Base-by-base conservation (phyloP, 2,113 vertebrate genomes). In the Uria aalge region DNA sequence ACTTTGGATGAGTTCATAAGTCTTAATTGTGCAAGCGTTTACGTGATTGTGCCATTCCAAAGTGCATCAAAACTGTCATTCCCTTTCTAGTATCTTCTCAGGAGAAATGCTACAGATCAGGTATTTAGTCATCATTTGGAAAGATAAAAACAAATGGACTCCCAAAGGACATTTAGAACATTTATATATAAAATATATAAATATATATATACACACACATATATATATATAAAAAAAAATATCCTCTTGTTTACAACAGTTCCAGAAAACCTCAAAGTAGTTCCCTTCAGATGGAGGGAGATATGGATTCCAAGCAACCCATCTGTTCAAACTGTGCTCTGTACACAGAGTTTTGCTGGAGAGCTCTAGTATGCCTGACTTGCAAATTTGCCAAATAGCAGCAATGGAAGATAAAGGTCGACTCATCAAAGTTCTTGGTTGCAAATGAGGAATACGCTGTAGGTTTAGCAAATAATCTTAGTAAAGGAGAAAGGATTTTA, bases 21-120 rank as follows among this genome's bases (percentile, higher is more conserved):
- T 99, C 99, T 99, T 99, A 99, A 99, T 98, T 98, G 97, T 98
- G 98, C 98, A 98, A 98, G 97, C 94, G 98, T 98, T 98, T 98
- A 98, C 97, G 97, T 98, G 96, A 98, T 97, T 98, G 98, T 98
- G 98, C 98, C 98, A 99, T 99, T 99, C 98, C 98, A 98, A 98
- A 99, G 98, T 98, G 98, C 98, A 98, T 98, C 98, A 96, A 96
- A 98, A 98, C 98, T 98, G 98, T 98, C 98, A 98, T 98, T 99
- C 98, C 98, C 98, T 98, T 96, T 97, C 98, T 98, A 97, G 97
- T 97, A 91, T 97, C 97, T 98, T 98, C 99, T 99, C 98, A 99
- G 98, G 98, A 98, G 98, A 98, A 98, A 97, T 95, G 96, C 97
- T 97, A 97, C 97, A 97, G 94, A 98, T 98, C 98, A 98, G 98